Evolutionary conservation across 1,140 invertebrate species (phyloP), one percentile per base, ranked within the genome.

Genomic region (Theocolax elegans): DNA sequence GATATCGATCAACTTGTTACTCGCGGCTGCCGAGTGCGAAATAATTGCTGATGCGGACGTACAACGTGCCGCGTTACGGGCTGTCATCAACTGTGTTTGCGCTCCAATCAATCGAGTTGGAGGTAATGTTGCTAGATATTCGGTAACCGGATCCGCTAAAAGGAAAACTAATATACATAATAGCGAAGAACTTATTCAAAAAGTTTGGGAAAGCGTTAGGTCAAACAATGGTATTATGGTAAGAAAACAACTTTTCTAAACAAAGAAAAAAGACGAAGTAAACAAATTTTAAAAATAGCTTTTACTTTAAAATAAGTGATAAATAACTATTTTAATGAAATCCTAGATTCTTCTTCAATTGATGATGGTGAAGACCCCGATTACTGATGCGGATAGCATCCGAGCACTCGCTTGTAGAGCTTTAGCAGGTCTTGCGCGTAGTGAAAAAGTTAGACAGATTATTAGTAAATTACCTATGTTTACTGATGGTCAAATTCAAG

Each of bases 211-310:
- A 81, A 93, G 93, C 73, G 92, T 97, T 3, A 87, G 97, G 71
- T 92, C 92, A 1, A 97, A 97, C 83, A 98, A 97, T 85, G 96
- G 96, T n/a, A 97, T 98, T 62, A 97, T 97, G 93, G 95, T 95
- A 81, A 81, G 86, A 77, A 35, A 38, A 56, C 46, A 48, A 58
- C 12, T 48, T 48, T 48, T 44, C 40, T 44, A 35, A 35, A 35
- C 10, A 35, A 35, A 35, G 10, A 35, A 35, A 35, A n/a, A n/a
- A n/a, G n/a, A n/a, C n/a, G n/a, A n/a, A n/a, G n/a, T n/a, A n/a
- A n/a, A n/a, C n/a, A n/a, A n/a, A n/a, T n/a, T n/a, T n/a, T n/a
- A n/a, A n/a, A n/a, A n/a, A n/a, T n/a, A n/a, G n/a, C n/a, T n/a
- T n/a, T n/a, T n/a, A n/a, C n/a, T n/a, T n/a, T 38, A 38, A 38